Conservation (phyloP, 2,113 vertebrate genomes). For the Grantiella picta region DNA sequence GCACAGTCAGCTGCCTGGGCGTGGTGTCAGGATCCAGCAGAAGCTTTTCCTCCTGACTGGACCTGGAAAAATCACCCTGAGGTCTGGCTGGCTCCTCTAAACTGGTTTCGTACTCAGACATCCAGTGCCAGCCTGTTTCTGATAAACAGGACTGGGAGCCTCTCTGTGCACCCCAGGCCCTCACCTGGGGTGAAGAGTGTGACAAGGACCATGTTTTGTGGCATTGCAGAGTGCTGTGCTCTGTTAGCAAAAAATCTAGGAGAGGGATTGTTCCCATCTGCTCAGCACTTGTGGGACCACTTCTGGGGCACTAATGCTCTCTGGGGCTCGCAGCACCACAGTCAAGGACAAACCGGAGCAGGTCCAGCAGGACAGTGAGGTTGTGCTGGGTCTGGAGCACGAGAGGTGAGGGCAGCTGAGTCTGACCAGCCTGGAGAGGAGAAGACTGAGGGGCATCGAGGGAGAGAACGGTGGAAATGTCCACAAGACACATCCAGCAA, state of each 20-base stretch:
- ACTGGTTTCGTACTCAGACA: background rate
- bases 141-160: background rate
- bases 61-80: background rate
- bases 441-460: background rate
- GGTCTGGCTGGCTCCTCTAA: background rate
- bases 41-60: background rate
- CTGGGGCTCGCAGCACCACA: background rate
- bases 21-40: accelerated
- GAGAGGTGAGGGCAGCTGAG: background rate
- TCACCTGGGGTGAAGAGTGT: background rate
- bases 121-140: background rate
- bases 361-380: background rate
- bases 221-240: background rate
- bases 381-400: background rate
- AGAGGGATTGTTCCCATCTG: background rate
- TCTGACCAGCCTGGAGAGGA: background rate
- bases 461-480: accelerated
- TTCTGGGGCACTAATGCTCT: background rate
- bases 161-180: background rate
- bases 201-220: background rate
- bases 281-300: accelerated
- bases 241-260: background rate
- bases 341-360: background rate
- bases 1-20: background rate
- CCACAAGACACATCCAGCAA: background rate